phyloP scores from a whole-genome alignment of 2,797 vertebrate species.

The Distichodus sexfasciatus region DNA sequence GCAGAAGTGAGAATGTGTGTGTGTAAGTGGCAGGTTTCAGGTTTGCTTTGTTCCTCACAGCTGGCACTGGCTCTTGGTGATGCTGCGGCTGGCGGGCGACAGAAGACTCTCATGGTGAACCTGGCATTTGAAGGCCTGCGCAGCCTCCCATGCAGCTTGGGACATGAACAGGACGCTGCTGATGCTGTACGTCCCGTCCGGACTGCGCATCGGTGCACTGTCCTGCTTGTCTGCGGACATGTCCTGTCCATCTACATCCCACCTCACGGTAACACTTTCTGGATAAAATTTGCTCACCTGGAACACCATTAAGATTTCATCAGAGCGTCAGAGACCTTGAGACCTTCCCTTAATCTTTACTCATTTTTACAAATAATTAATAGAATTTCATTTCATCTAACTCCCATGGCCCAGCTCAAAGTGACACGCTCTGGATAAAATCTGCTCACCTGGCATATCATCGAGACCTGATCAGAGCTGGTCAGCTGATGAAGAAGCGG shows the following conservation, averaged over 20 bases:
- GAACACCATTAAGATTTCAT: too few relatives aligned
- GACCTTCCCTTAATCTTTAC: too few relatives aligned
- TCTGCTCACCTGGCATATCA: too few relatives aligned
- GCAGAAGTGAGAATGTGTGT: too few relatives aligned
- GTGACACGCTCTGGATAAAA: too few relatives aligned
- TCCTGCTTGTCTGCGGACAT: neutral
- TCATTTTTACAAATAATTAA: too few relatives aligned
- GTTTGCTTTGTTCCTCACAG: neutral
- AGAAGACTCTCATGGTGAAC: constrained; percentile 17
- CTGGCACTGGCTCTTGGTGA: constrained; percentile 22
- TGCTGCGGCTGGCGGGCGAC: neutral
- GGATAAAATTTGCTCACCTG: constrained; percentile 33
- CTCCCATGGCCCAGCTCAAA: too few relatives aligned
- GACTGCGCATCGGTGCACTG: neutral
- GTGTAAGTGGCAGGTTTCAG: constrained; percentile 3
- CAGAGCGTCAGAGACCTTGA: too few relatives aligned
- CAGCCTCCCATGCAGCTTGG: constrained; percentile 15
- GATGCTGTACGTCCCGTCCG: constrained; percentile 32
- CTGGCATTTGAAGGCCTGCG: constrained; percentile 2
- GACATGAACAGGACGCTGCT: constrained; percentile 11
- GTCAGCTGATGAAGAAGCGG: neutral
- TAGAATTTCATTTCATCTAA: too few relatives aligned
- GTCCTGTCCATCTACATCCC: constrained; percentile 20
- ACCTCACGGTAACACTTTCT: constrained; percentile 19
- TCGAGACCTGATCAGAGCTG: neutral